These are phyloP conservation scores for Ellobium chinense DNA, from an alignment of 2,888 invertebrate species.

Conservation along the genomic window DNA sequence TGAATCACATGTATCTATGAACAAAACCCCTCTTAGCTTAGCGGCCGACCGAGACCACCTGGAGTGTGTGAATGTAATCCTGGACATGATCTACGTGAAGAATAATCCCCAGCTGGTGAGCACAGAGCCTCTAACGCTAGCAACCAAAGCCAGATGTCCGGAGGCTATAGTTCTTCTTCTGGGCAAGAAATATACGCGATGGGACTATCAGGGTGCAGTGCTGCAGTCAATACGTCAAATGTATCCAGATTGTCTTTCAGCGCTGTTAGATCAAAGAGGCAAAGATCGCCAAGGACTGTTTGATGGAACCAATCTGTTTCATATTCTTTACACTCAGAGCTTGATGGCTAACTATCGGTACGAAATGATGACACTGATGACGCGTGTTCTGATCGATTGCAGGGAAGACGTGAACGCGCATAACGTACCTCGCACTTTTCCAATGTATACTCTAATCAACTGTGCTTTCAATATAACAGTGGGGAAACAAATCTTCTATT, in stretches of 20 bases:
- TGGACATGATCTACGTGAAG: conserved; percentile 20
- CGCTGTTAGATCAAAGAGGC: conserved; percentile 2
- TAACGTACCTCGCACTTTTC: conserved; percentile 17
- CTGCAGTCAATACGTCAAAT: conserved; percentile 29
- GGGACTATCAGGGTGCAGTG: conserved; percentile 43
- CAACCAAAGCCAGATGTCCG: conserved; percentile 40
- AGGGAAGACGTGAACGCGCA: conserved; percentile 41
- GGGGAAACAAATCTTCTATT: conserved; percentile 33
- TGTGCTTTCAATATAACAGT: conserved; percentile 37
- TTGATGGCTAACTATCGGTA: conserved; percentile 25
- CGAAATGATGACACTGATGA: conserved; percentile 41
- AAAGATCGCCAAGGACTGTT: conserved; percentile 25
- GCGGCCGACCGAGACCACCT: conserved; percentile 34
- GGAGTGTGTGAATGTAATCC: conserved; percentile 35
- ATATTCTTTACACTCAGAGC: conserved; percentile 39
- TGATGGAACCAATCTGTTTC: conserved; percentile 42
- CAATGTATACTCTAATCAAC: conserved; percentile 42
- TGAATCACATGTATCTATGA: not conserved
- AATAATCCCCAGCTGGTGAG: not conserved
- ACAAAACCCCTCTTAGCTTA: conserved; percentile 33
- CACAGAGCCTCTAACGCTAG: conserved; percentile 34
- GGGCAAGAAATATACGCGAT: conserved; percentile 9
- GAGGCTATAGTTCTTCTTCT: conserved; percentile 37
- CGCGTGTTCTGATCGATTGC: conserved; percentile 27
- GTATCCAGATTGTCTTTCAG: conserved; percentile 39